Conservation (phyloP, 1,140 invertebrate genomes). For the Ladona fulva region DNA sequence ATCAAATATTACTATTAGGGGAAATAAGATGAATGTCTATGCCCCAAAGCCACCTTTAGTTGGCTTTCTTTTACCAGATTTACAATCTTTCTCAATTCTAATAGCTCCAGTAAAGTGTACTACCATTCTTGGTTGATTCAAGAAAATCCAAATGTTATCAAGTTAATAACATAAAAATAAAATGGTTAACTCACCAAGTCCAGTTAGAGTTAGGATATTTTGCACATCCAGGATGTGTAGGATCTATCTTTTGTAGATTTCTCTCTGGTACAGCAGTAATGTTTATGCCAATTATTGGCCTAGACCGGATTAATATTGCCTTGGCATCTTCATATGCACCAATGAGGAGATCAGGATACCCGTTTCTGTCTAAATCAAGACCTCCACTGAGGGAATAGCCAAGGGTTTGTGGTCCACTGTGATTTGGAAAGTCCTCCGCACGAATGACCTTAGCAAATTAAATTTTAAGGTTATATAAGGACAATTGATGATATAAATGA, state of each 20-base stretch:
- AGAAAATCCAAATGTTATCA: too few species aligned
- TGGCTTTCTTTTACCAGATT: too few species aligned
- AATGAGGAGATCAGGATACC: conserved; percentile 82
- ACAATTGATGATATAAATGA: too few species aligned
- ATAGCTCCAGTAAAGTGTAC: too few species aligned
- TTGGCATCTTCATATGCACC: conserved; percentile 77
- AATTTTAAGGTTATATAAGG: too few species aligned
- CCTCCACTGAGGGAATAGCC: conserved; percentile 84
- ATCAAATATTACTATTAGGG: too few species aligned
- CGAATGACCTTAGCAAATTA: conserved; percentile 48
- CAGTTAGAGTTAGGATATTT: conserved; percentile 53
- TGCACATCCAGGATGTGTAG: conserved; percentile 58
- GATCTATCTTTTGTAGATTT: conserved; percentile 68
- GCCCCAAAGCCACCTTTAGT: too few species aligned
- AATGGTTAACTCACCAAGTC: conserved; percentile 53
- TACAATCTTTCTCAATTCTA: too few species aligned
- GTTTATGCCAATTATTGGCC: conserved; percentile 76
- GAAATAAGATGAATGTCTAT: too few species aligned
- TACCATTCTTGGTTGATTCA: too few species aligned
- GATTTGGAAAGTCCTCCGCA: conserved; percentile 40
- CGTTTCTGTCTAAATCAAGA: conserved; percentile 82
- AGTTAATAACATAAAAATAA: neutral
- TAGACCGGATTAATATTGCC: conserved; percentile 60
- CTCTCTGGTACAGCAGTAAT: conserved; percentile 51
- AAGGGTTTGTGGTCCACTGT: conserved; percentile 55